phyloP scores from a whole-genome alignment of 2,888 invertebrate species.

The Dynastes tityus region DNA sequence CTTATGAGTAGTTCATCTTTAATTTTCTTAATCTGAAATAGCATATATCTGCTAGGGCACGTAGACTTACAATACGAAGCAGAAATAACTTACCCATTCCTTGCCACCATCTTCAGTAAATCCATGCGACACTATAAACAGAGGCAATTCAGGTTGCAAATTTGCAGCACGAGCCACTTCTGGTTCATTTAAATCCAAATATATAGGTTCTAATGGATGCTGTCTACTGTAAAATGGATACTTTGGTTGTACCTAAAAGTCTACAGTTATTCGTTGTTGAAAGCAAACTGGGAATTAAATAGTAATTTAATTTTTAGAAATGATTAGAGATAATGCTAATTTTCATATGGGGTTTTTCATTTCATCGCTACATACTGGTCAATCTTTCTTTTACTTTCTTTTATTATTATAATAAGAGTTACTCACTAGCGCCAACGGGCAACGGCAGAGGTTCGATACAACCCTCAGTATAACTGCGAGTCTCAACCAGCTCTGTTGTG shows the following conservation, averaged over 20 bases:
- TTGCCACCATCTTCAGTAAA: slow-evolving; percentile 89
- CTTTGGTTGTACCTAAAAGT: slow-evolving; percentile 75
- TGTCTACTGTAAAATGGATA: slow-evolving; percentile 75
- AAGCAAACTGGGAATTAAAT: not conserved
- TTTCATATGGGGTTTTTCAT: too few relatives aligned
- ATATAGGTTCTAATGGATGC: slow-evolving; percentile 73
- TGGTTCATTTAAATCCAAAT: slow-evolving; percentile 79
- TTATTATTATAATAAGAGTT: too few relatives aligned
- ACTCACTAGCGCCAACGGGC: too few relatives aligned
- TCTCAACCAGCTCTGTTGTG: too few relatives aligned
- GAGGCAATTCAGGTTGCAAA: slow-evolving; percentile 77
- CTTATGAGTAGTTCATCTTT: slow-evolving; percentile 81
- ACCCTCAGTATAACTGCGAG: too few relatives aligned
- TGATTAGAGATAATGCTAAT: too few relatives aligned
- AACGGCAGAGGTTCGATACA: too few relatives aligned
- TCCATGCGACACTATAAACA: slow-evolving; percentile 88
- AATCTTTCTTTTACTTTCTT: too few relatives aligned
- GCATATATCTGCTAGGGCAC: not conserved
- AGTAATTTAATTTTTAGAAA: too few relatives aligned
- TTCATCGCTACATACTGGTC: too few relatives aligned
- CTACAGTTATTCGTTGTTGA: slow-evolving; percentile 36
- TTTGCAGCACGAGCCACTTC: slow-evolving; percentile 77
- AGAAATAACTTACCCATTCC: slow-evolving; percentile 77
- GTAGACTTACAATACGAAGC: too few relatives aligned
- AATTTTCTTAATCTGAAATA: slow-evolving; percentile 78